phyloP scores from a whole-genome alignment of 1,140 invertebrate species.

The Drosophila elegans region DNA sequence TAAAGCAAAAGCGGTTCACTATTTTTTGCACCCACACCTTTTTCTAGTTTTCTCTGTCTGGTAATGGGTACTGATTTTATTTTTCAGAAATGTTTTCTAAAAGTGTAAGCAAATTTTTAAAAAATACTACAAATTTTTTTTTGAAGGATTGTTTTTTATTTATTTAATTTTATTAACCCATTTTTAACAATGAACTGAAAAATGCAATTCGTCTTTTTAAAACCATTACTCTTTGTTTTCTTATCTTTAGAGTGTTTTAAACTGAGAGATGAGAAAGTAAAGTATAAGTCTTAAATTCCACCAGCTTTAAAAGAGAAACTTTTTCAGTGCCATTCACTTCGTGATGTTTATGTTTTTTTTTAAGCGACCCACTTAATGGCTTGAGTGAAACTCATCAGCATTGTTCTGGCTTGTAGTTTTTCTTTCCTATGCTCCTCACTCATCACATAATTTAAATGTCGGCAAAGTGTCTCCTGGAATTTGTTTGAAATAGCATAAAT shows the following conservation, averaged over 20 bases:
- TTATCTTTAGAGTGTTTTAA: neutral
- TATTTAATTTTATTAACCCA: too few species aligned
- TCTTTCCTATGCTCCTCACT: neutral
- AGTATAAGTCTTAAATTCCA: neutral
- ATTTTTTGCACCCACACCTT: too few species aligned
- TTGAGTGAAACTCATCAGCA: conserved; percentile 19
- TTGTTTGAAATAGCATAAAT: conserved; percentile 46
- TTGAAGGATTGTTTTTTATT: too few species aligned
- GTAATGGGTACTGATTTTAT: too few species aligned
- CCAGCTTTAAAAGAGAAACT: neutral
- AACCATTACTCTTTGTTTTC: neutral
- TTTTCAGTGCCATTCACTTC: conserved; percentile 1
- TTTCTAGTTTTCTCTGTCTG: too few species aligned
- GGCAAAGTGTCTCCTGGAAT: conserved; percentile 44
- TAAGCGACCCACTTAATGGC: conserved; percentile 27
- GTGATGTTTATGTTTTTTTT: conserved; percentile 14
- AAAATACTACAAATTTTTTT: too few species aligned
- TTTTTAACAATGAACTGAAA: too few species aligned
- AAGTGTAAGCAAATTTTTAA: too few species aligned
- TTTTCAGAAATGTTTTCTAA: too few species aligned
- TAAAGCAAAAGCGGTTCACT: too few species aligned
- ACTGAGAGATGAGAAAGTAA: neutral
- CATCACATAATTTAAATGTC: conserved; percentile 39
- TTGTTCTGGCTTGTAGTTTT: conserved; percentile 5
- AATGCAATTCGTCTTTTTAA: too few species aligned